Evolutionary conservation across 1,140 invertebrate genomes (phyloP).

Genomic region (Panagrolaimus sp.): DNA sequence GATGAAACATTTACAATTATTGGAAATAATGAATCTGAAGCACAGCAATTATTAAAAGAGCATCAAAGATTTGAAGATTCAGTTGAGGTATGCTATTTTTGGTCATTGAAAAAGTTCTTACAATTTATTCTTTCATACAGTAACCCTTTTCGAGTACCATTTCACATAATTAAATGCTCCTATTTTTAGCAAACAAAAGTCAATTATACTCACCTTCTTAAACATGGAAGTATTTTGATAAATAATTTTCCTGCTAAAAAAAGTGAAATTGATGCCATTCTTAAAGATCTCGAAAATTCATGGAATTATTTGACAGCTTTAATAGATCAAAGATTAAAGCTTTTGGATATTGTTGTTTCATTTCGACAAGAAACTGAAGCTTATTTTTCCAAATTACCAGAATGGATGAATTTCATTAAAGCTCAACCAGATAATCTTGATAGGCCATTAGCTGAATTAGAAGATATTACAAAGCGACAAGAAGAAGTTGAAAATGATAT

Average conservation of each 20-base stretch:
- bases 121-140: too few relatives aligned
- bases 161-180: too few relatives aligned
- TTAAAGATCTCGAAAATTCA: constrained; percentile 23
- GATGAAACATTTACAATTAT: background rate
- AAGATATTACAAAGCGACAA: background rate
- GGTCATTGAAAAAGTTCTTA: too few relatives aligned
- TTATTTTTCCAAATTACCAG: background rate
- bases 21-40: background rate
- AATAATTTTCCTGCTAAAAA: background rate
- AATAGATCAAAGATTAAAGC: constrained; percentile 23
- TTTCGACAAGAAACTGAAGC: background rate
- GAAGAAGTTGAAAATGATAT: constrained; percentile 11
- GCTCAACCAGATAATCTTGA: background rate
- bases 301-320: constrained; percentile 22
- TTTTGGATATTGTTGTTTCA: constrained; percentile 23
- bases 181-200: constrained; percentile 33
- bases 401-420: background rate
- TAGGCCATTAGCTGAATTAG: background rate
- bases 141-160: too few relatives aligned
- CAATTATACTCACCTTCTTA: constrained; percentile 35
- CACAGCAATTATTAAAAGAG: background rate
- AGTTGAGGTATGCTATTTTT: background rate
- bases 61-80: background rate
- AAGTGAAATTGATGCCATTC: constrained; percentile 21
- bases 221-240: constrained; percentile 14